A percentile compares a stretch with the other conserved stretches of the same genome.
phyloP scores from a whole-genome alignment of 2,113 vertebrate genomes.

The Coryphaenoides rupestris region DNA sequence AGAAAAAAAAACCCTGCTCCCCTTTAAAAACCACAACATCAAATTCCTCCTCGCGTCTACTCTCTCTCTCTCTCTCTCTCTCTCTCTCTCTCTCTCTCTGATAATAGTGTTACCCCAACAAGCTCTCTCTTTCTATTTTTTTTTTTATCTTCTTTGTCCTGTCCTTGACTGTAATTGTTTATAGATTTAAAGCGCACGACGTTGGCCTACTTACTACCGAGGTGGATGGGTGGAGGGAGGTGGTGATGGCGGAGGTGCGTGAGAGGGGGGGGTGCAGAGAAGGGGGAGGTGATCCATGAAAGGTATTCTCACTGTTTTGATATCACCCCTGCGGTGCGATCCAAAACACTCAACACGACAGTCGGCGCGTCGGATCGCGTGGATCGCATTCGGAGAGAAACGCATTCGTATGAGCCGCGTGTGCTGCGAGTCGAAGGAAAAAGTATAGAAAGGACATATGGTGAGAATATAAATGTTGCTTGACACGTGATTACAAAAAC shows the following conservation, averaged over 20 bases:
- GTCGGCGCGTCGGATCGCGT: too few species aligned
- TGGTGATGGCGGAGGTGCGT: neutral
- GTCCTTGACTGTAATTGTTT: constrained; percentile 13
- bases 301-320: too few species aligned
- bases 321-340: too few species aligned
- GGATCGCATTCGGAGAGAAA: too few species aligned
- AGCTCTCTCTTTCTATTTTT: neutral
- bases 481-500: too few species aligned
- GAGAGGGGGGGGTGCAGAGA: neutral
- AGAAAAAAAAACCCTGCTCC: neutral
- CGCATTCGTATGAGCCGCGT: too few species aligned
- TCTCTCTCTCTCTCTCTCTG: neutral
- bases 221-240: constrained; percentile 4
- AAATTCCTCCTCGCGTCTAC: neutral
- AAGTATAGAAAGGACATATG: too few species aligned
- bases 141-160: neutral
- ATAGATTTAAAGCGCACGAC: constrained; percentile 9
- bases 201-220: constrained; percentile 35
- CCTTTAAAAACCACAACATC: neutral
- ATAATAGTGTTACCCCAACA: neutral
- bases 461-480: too few species aligned
- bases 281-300: too few species aligned
- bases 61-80: neutral
- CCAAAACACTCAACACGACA: too few species aligned
- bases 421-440: too few species aligned